A percentile compares a stretch with the other conserved stretches of the same genome.
These are phyloP conservation scores for Caradrina kadenii DNA, from an alignment of 2,888 invertebrate genomes.

Conservation along the genomic window DNA sequence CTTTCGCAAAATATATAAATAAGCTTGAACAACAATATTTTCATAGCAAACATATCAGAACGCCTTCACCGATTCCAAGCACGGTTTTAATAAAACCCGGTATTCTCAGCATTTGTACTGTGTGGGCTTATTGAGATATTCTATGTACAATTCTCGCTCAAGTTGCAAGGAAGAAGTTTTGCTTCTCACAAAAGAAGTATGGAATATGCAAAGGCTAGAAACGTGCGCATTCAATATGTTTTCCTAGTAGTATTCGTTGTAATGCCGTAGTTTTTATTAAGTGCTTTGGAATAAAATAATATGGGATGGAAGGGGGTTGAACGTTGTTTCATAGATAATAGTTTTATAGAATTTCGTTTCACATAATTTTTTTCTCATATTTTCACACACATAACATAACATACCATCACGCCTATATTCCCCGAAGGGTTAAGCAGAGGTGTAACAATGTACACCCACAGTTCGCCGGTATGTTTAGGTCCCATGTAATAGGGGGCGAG, in stretches of 20 bases:
- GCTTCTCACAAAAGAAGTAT: slow-evolving; percentile 26
- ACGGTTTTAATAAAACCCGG: slow-evolving; percentile 71
- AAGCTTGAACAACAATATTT: slow-evolving; percentile 30
- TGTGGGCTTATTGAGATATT: slow-evolving; percentile 63
- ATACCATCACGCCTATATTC: no score
- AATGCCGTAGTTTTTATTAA: slow-evolving; percentile 10
- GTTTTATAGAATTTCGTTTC: no score
- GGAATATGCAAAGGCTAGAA: slow-evolving; percentile 52
- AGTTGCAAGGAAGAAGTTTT: slow-evolving; percentile 55
- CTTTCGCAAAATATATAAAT: not conserved
- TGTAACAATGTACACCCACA: no score
- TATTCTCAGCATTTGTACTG: slow-evolving; percentile 57
- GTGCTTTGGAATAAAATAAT: not conserved
- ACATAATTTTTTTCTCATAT: no score
- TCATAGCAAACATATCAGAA: slow-evolving; percentile 30
- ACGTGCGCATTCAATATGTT: slow-evolving; percentile 38
- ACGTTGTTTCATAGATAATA: no score
- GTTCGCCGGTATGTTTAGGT: no score
- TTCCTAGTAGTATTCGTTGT: slow-evolving; percentile 30
- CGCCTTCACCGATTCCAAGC: slow-evolving; percentile 59
- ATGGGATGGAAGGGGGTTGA: no score
- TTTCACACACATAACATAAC: no score
- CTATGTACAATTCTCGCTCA: slow-evolving; percentile 30
- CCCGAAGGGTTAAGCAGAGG: no score
- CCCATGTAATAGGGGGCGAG: no score